Evolutionary conservation across 2,113 vertebrate genomes (phyloP).

Genomic region (Gobius niger): DNA sequence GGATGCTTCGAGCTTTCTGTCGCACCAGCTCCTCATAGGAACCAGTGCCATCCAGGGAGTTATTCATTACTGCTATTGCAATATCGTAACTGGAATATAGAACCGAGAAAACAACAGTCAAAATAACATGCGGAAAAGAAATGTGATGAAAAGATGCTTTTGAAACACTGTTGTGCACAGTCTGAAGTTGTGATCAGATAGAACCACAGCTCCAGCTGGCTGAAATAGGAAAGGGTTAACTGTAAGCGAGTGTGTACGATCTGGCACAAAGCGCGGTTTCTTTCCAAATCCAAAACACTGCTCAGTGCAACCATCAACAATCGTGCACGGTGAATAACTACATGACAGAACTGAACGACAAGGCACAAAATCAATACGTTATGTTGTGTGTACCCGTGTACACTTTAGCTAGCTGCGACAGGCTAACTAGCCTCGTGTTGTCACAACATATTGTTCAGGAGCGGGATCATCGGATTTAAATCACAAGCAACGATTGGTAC

Average conservation of each 20-base stretch:
- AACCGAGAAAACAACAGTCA: background rate
- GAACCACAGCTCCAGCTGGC: background rate
- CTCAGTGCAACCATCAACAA: constrained; percentile 17
- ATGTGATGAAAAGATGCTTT: background rate
- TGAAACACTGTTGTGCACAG: background rate
- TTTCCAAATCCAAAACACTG: constrained; percentile 62
- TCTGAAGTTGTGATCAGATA: background rate
- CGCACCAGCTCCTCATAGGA: constrained; percentile 99
- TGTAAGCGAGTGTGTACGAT: constrained; percentile 44
- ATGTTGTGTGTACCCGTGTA: constrained; percentile 19
- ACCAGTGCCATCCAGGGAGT: constrained; percentile 71
- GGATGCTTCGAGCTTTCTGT: constrained; percentile 93
- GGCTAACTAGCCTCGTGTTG: constrained; percentile 62
- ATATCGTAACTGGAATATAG: background rate
- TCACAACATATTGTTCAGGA: constrained; percentile 12
- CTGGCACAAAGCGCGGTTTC: constrained; percentile 71
- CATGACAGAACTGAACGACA: background rate
- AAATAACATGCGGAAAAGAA: too few relatives aligned
- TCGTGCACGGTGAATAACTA: background rate
- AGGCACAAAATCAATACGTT: background rate
- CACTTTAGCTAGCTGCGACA: constrained; percentile 51
- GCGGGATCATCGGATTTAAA: background rate
- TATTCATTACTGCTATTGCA: constrained; percentile 59
- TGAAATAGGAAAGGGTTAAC: constrained; percentile 72
- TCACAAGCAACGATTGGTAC: background rate